Conservation (phyloP, 2,888 invertebrate genomes). For the Lamellibrachia satsuma region DNA sequence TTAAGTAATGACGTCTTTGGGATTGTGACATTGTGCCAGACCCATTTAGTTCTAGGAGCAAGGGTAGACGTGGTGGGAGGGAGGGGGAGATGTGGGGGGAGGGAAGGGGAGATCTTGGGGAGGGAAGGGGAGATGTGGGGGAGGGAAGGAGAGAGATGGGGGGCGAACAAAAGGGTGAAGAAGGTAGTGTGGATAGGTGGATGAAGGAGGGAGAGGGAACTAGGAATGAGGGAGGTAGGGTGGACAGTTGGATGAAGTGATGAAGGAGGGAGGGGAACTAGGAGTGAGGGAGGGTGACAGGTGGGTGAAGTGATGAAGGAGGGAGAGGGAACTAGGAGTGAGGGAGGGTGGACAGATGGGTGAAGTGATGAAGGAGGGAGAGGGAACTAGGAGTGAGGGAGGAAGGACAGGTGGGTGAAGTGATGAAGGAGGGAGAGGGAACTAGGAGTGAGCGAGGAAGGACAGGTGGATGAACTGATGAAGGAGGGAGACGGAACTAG, state of each 20-base stretch:
- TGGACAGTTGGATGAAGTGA: background rate
- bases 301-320: background rate
- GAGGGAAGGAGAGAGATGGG: background rate
- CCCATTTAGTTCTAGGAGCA: too few species aligned
- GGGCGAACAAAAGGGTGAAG: background rate
- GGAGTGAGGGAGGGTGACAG: background rate
- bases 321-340: background rate
- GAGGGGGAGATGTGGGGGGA: too few species aligned
- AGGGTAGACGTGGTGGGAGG: too few species aligned
- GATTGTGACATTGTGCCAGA: too few species aligned
- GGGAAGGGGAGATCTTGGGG: too few species aligned
- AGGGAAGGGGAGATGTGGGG: background rate
- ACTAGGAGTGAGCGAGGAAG: background rate
- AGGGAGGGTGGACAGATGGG: background rate
- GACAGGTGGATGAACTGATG: background rate
- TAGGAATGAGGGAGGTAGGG: background rate
- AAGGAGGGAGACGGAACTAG: background rate
- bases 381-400: background rate
- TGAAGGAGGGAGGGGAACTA: background rate
- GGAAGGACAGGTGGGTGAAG: background rate
- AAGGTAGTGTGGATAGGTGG: background rate
- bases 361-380: background rate
- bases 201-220: background rate
- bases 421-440: background rate
- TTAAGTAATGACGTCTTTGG: background rate